Evolutionary conservation across 2,888 invertebrate species (phyloP).

Genomic region (Clanis bilineata): DNA sequence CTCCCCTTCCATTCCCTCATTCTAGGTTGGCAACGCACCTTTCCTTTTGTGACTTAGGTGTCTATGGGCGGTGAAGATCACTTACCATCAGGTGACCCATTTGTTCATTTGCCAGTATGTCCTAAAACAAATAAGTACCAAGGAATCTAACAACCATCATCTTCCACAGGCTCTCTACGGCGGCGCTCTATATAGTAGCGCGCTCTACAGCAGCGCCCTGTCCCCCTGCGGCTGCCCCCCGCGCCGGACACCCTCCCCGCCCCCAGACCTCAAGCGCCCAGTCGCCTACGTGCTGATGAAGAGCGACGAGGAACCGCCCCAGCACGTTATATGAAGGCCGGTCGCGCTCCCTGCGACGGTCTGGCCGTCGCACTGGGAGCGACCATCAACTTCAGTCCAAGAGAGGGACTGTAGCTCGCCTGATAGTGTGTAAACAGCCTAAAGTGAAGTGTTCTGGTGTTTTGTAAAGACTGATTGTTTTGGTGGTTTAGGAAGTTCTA

Average conservation of each 20-base stretch:
- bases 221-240: slow-evolving; percentile 77
- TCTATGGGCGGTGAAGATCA: too few relatives aligned
- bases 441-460: not conserved
- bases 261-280: slow-evolving; percentile 75
- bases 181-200: slow-evolving; percentile 74
- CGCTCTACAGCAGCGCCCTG: slow-evolving; percentile 68
- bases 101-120: too few relatives aligned
- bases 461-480: not conserved
- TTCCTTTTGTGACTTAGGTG: too few relatives aligned
- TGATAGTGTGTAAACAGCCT: slow-evolving; percentile 59
- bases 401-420: slow-evolving; percentile 70
- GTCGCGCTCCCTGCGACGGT: slow-evolving; percentile 89
- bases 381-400: slow-evolving; percentile 68
- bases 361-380: slow-evolving; percentile 79
- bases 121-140: too few relatives aligned
- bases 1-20: too few relatives aligned
- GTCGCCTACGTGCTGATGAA: slow-evolving; percentile 85
- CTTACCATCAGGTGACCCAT: too few relatives aligned
- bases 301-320: slow-evolving; percentile 80
- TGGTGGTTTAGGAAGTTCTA: not conserved
- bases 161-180: slow-evolving; percentile 69
- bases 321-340: slow-evolving; percentile 92
- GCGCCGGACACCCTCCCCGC: slow-evolving; percentile 68
- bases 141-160: slow-evolving; percentile 1
- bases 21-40: too few relatives aligned